Evolutionary conservation across 1,140 invertebrate genomes (phyloP).

Genomic region (Neotoxoptera formosana): DNA sequence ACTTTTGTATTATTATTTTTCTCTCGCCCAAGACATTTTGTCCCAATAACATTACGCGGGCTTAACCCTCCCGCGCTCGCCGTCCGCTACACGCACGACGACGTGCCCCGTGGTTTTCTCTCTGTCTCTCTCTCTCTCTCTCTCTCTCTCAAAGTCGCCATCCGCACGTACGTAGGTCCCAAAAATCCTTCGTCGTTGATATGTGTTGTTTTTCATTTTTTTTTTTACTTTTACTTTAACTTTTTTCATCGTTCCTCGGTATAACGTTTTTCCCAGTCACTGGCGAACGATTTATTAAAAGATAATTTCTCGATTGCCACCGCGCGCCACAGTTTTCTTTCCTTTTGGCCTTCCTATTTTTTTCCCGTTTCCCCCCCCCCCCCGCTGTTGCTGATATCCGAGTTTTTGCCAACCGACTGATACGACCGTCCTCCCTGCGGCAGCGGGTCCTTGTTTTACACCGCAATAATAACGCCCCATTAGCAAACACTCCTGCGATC

Average conservation of each 20-base stretch:
- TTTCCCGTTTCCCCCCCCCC: background rate
- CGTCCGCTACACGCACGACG: conserved; percentile 5
- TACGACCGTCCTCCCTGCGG: background rate
- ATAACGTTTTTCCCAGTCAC: conserved; percentile 52
- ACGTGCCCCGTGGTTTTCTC: conserved; percentile 26
- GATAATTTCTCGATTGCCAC: conserved; percentile 43
- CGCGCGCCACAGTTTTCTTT: background rate
- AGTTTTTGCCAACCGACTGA: conserved; percentile 25
- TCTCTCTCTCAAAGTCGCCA: conserved; percentile 36
- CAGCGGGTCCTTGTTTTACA: conserved; percentile 22
- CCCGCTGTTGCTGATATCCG: background rate
- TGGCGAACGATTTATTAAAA: conserved; percentile 44
- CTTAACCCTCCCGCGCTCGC: background rate
- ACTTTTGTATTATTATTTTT: conserved; percentile 57
- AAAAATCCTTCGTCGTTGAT: conserved; percentile 30
- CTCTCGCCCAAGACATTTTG: conserved; percentile 56
- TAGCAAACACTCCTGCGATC: background rate
- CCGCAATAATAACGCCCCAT: conserved; percentile 38
- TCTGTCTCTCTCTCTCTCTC: background rate
- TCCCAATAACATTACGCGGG: conserved; percentile 41
- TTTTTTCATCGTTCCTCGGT: conserved; percentile 21
- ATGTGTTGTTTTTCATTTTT: conserved; percentile 31
- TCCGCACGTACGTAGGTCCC: background rate
- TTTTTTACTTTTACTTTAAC: background rate
- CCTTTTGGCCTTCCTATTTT: conserved; percentile 12